Base-by-base conservation (phyloP, 2,888 invertebrate species). In the Leptinotarsa juncta region DNA sequence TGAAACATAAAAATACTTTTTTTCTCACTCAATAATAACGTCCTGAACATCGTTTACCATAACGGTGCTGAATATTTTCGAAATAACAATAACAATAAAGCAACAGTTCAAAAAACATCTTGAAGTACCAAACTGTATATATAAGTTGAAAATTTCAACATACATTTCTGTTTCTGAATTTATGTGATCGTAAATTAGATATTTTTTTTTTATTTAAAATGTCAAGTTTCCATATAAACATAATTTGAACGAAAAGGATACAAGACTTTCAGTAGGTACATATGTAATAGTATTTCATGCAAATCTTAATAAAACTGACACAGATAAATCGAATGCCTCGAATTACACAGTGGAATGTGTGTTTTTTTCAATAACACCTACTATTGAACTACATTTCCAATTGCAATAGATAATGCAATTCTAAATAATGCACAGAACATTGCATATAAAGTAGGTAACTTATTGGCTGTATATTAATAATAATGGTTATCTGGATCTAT, bases 391-490 rank as follows among this genome's bases (percentile, higher is more conserved):
- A 62, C 32, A 62, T 62, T 62, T 62, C 12, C 62, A 15, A 57
- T n/a, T 16, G 42, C 32, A n/a, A n/a, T 42, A 42, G 62, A 62
- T 62, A 62, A 62, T 62, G 62, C 42, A 62, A 62, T 26, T 26
- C 32, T 16, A 62, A 62, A 62, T 62, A 42, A 62, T 42, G n/a
- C 42, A 42, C 62, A 10, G 62, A 62, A 62, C 12, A n/a, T 62
- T 62, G 62, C 16, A 62, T 62, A 62, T 62, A 62, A 62, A 62
- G 42, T 42, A 32, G 62, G 62, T 62, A 62, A 62, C 42, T 18
- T 62, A 62, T 62, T 42, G 62, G 62, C n/a, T 62, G 26, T 62
- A 62, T 62, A 62, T 62, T 62, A 62, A 62, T 62, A 62, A 62
- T 62, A 62, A 62, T 62, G 62, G 42, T 62, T 62, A 16, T 42